Percentiles rank a stretch among this genome's conserved stretches.
These are phyloP conservation scores for Drosophila melanosoma DNA, from an alignment of 2,888 invertebrate genomes.

Conservation along the genomic window DNA sequence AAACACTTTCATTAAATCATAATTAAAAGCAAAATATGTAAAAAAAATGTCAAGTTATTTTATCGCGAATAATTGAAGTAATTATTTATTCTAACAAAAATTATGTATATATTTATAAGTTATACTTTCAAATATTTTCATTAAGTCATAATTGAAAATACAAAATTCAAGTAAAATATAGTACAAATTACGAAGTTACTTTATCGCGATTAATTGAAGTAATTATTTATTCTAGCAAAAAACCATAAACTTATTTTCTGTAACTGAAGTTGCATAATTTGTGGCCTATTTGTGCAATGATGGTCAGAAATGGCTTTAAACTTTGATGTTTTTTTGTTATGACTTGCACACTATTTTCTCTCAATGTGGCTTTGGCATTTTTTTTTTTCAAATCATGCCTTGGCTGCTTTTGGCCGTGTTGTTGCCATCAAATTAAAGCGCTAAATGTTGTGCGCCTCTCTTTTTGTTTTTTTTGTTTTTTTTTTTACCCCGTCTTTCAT, in stretches of 20 bases:
- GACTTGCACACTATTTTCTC: conserved; percentile 14
- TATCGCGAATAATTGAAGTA: too few species aligned
- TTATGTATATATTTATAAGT: too few species aligned
- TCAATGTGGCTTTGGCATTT: conserved; percentile 24
- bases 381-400: conserved; percentile 7
- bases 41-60: too few species aligned
- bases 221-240: too few species aligned
- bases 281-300: neutral
- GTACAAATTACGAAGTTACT: too few species aligned
- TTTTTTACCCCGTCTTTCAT: conserved; percentile 66
- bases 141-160: too few species aligned
- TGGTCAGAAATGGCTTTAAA: neutral
- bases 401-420: conserved; percentile 46
- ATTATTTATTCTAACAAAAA: too few species aligned
- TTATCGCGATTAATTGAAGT: too few species aligned
- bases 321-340: neutral
- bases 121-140: too few species aligned
- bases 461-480: conserved; percentile 12
- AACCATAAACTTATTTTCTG: too few species aligned
- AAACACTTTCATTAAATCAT: neutral
- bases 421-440: conserved; percentile 74
- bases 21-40: too few species aligned
- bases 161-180: too few species aligned
- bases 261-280: neutral
- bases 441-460: conserved; percentile 70